Base-by-base conservation (phyloP, 2,797 vertebrate species). In the Streptopelia turtur region DNA sequence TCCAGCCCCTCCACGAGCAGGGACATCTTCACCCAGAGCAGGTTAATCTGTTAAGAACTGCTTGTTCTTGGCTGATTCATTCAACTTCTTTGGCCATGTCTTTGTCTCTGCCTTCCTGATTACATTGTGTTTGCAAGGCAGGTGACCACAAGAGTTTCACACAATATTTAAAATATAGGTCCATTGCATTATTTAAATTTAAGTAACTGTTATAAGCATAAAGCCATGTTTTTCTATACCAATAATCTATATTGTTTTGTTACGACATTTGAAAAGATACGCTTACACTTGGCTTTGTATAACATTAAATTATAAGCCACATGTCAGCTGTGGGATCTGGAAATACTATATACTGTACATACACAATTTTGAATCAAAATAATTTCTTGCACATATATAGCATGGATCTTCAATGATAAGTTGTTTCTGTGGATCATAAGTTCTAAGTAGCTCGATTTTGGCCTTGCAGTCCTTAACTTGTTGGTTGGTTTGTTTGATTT, bases 351-450 rank as follows among this genome's bases (percentile, higher is more conserved):
- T 39, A 50, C 27, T 39, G 41, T 11, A 87, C 3, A 68, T 20
- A 35, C 5, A 39, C 8, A 15, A 23, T 64, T 78, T 95, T 88
- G 72, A 59, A 72, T 61, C 30, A 75, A 85, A 61, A 90, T 13
- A 68, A 81, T 53, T 83, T 97, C 63, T 90, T 16, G 83, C 45
- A 99, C 99, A 98, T 98, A 99, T 99, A 75, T 99, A 99, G 97
- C 99, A 99, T 0, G 99, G 99, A 96, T 99, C 99, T 96, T 98
- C 97, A 94, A 99, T 99, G 91, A 99, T 99, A 88, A 98, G 98
- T 64, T 99, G 98, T 55, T 99, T 99, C 90, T 99, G 98, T 60
- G 99, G 99, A 96, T 99, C 99, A 0, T 99, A 99, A 84, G 96
- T 98, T 81, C 99, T 99, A 22, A 99, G 99, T 4, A 99, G 98